Evolutionary conservation across 2,888 invertebrate species (phyloP), one percentile per base, ranked within the genome.

Genomic region (Acrobasis consociella): DNA sequence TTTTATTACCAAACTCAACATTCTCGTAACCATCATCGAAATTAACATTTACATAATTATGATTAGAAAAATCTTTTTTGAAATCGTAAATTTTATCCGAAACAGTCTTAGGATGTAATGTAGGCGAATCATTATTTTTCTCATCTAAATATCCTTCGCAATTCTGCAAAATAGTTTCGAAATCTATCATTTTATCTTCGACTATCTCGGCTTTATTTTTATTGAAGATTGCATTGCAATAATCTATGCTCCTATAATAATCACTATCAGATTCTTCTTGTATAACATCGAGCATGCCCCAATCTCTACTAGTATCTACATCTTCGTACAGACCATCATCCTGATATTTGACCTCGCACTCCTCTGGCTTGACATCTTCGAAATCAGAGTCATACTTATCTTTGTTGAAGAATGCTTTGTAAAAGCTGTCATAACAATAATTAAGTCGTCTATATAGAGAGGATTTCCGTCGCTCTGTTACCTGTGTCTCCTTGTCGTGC

Each of bases 401-500:
- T 7, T 74, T 80, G 5, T 82, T 84, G 62, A 93, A 93, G 80
- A 93, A 91, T 0, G 83, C 89, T 69, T 85, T 89, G 63, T 93
- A 92, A 73, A 93, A 93, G 68, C 89, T 92, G 49, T 92, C 92
- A 62, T 91, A 91, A 73, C 93, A 93, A 42, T 91, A 91, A 68
- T 93, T 90, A 1, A 93, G 81, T 77, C 92, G 91, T 13, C 91
- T 79, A 73, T 93, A 93, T 10, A 93, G 67, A 66, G 78, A 85
- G 0, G 92, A 88, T 65, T 89, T 90, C 74, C 66, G 55, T 46
- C 73, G 63, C 53, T 65, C 66, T 49, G 72, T 88, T 93, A 93
- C 93, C 93, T 95, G 96, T 0, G 97, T 93, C 74, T 97, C 97
- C 72, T 96, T 95, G 83, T 95, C 96, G 69, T 96, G 95, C 13